Percentiles rank a stretch among this genome's conserved stretches.
These are phyloP conservation scores for Merodon equestris DNA, from an alignment of 2,888 invertebrate genomes.

Conservation along the genomic window DNA sequence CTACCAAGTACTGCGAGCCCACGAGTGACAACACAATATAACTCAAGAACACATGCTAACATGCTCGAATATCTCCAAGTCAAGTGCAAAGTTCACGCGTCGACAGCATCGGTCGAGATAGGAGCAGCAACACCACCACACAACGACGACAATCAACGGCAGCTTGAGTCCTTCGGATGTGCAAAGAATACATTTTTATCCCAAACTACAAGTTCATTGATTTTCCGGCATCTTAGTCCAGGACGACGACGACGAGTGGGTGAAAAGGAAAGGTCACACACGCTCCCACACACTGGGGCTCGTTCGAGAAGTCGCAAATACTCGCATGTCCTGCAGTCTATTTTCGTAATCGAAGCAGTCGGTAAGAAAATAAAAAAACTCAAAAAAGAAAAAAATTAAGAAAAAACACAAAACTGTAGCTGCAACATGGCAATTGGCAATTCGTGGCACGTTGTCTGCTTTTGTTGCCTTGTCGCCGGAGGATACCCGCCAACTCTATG, in stretches of 20 bases:
- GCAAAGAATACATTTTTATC: constrained; percentile 65
- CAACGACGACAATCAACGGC: too few relatives aligned
- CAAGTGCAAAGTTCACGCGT: too few relatives aligned
- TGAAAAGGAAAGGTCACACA: constrained; percentile 46
- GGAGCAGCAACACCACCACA: too few relatives aligned
- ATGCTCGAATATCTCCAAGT: too few relatives aligned
- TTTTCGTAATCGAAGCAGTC: neutral
- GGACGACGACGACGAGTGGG: constrained; percentile 23
- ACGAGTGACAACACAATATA: too few relatives aligned
- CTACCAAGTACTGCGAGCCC: constrained; percentile 6
- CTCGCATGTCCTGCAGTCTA: constrained; percentile 52
- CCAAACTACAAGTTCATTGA: constrained; percentile 64
- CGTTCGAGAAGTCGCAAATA: constrained; percentile 8
- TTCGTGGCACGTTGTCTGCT: constrained; percentile 63
- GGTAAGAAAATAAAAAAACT: neutral
- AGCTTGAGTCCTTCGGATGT: constrained; percentile 28
- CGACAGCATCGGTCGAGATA: too few relatives aligned
- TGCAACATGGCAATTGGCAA: constrained; percentile 39
- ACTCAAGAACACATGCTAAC: too few relatives aligned
- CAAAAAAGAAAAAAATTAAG: constrained; percentile 21
- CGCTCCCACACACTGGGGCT: neutral
- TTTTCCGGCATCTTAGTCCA: constrained; percentile 63
- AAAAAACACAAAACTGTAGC: constrained; percentile 2
- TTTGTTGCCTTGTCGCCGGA: constrained; percentile 28
- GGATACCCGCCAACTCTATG: constrained; percentile 5